Conservation (phyloP, 2,797 vertebrate species). For the Xiphophorus birchmanni region DNA sequence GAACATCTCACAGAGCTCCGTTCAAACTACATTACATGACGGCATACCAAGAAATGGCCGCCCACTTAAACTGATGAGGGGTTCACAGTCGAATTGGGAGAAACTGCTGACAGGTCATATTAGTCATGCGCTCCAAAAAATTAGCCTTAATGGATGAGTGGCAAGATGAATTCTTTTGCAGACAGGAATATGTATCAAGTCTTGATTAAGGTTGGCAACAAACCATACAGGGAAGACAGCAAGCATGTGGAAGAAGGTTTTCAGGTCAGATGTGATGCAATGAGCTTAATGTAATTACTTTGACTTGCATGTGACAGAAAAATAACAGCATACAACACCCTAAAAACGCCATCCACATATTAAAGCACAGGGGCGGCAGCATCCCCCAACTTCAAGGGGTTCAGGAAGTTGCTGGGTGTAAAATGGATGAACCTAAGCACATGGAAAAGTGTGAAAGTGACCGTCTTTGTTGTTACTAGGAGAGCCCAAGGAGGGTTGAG, state of each 20-base stretch:
- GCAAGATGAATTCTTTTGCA: not conserved
- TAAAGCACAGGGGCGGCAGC: not conserved
- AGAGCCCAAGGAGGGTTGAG: slow-evolving; percentile 55
- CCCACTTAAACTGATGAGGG: no score
- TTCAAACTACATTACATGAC: not conserved
- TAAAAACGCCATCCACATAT: not conserved
- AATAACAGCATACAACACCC: not conserved
- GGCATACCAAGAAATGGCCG: not conserved
- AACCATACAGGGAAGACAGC: not conserved
- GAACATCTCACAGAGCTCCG: not conserved
- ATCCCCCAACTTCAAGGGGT: not conserved
- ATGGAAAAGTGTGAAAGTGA: slow-evolving; percentile 41
- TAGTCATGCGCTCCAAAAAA: not conserved
- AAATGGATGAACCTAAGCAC: not conserved
- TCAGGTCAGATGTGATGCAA: not conserved
- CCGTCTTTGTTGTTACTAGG: slow-evolving; percentile 63
- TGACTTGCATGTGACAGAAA: not conserved
- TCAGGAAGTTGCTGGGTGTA: not conserved
- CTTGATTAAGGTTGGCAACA: not conserved
- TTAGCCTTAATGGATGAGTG: not conserved
- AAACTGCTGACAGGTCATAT: not conserved
- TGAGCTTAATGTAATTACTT: not conserved
- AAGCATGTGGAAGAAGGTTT: not conserved
- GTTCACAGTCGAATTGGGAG: not conserved
- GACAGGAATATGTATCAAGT: not conserved